These are phyloP conservation scores for Cremastobaeus sp. DNA, from an alignment of 2,888 invertebrate genomes.

Conservation along the genomic window DNA sequence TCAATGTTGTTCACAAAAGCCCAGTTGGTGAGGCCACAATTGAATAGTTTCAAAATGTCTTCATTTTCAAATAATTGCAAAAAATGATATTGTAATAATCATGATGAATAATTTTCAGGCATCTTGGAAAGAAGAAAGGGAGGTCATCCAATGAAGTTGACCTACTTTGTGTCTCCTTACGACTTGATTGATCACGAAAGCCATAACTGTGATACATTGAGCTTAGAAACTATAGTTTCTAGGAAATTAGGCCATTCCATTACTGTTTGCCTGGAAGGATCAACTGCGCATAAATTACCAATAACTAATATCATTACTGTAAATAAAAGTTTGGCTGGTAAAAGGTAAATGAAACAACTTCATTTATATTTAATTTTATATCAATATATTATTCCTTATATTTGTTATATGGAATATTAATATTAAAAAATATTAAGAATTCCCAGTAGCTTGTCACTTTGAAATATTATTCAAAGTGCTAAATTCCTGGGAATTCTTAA, in stretches of 20 bases:
- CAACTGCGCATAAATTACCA: constrained; percentile 90
- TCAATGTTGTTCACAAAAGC: constrained; percentile 90
- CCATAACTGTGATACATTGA: constrained; percentile 86
- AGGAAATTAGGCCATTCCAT: constrained; percentile 90
- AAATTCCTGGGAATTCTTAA: too few relatives aligned
- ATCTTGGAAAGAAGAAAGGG: constrained; percentile 76
- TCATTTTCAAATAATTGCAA: too few relatives aligned
- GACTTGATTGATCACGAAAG: constrained; percentile 89
- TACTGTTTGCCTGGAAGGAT: constrained; percentile 93
- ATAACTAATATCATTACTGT: constrained; percentile 84
- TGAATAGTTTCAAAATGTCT: not conserved
- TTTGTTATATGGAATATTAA: too few relatives aligned
- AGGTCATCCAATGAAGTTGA: constrained; percentile 93
- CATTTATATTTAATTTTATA: not conserved
- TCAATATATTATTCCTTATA: constrained; percentile 1
- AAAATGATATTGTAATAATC: too few relatives aligned
- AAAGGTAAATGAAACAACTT: constrained; percentile 80
- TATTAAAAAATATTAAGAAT: too few relatives aligned
- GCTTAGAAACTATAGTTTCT: constrained; percentile 84
- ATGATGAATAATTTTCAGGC: constrained; percentile 78
- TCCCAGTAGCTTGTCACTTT: too few relatives aligned
- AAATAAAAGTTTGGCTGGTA: constrained; percentile 85
- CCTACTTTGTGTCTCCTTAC: constrained; percentile 96
- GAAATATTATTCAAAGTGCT: too few relatives aligned
- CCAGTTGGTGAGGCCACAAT: constrained; percentile 84